phyloP scores from a whole-genome alignment of 2,888 invertebrate species.

The Papilio gigon region DNA sequence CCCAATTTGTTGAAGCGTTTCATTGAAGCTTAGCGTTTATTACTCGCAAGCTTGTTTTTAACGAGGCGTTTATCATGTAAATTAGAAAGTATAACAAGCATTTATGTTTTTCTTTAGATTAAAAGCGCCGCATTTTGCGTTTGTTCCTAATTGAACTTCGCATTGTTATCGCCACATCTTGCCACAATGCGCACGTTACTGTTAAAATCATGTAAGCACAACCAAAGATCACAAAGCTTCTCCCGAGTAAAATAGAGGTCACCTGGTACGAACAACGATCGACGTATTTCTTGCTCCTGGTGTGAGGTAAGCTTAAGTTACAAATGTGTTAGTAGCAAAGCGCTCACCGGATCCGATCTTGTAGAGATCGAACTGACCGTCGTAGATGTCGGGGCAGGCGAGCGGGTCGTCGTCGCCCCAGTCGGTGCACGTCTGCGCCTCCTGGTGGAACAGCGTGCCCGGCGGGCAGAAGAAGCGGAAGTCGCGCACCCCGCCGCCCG shows the following conservation, averaged over 20 bases:
- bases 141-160: not conserved
- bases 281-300: not conserved
- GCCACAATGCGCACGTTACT: not conserved
- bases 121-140: slow-evolving; percentile 15
- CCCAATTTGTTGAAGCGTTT: slow-evolving; percentile 12
- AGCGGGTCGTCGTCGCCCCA: slow-evolving; percentile 90
- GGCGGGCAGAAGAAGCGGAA: slow-evolving; percentile 95
- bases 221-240: slow-evolving; percentile 1
- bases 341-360: slow-evolving; percentile 88
- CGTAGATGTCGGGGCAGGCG: slow-evolving; percentile 92
- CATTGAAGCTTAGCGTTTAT: slow-evolving; percentile 20
- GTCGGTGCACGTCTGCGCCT: slow-evolving; percentile 95
- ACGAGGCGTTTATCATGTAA: not conserved
- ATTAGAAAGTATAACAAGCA: not conserved
- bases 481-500: slow-evolving; percentile 90
- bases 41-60: slow-evolving; percentile 37
- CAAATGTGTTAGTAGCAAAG: slow-evolving; percentile 74
- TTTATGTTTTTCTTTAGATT: not conserved
- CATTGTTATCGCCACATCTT: not conserved
- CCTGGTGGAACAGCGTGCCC: slow-evolving; percentile 94
- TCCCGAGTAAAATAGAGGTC: not conserved
- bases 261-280: not conserved
- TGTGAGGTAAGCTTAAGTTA: slow-evolving; percentile 29
- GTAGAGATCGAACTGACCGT: slow-evolving; percentile 93
- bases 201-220: slow-evolving; percentile 11